Evolutionary conservation across 2,113 vertebrate genomes (phyloP).

Genomic region (Tamias sibiricus): DNA sequence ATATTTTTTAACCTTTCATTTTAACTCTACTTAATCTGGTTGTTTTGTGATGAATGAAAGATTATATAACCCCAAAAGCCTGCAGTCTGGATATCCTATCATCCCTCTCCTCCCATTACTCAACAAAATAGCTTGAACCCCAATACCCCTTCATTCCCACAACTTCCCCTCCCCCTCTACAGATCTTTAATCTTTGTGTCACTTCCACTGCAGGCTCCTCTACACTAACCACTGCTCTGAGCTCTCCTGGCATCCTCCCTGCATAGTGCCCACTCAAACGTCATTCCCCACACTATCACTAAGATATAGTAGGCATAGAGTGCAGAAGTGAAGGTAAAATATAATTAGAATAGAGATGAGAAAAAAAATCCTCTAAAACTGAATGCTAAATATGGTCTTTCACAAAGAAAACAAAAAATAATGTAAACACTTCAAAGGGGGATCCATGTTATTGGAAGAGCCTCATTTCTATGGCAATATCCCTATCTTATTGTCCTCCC

Average conservation of each 20-base stretch:
- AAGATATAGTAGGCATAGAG: background rate
- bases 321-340: background rate
- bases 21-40: background rate
- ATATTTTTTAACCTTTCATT: background rate
- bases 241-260: background rate
- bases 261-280: background rate
- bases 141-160: background rate
- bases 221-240: background rate
- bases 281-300: background rate
- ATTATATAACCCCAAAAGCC: background rate
- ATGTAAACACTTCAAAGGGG: background rate
- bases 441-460: background rate
- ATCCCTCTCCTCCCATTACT: background rate
- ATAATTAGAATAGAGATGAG: background rate
- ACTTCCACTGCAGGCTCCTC: background rate
- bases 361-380: background rate
- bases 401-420: conserved; percentile 40
- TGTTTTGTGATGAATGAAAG: conserved; percentile 30
- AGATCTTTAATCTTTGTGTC: background rate
- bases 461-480: background rate
- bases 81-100: background rate
- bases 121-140: background rate
- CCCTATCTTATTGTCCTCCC: background rate
- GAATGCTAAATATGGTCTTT: background rate
- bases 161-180: background rate